phyloP scores from a whole-genome alignment of 1,140 invertebrate species.

The Chironomus tepperi region DNA sequence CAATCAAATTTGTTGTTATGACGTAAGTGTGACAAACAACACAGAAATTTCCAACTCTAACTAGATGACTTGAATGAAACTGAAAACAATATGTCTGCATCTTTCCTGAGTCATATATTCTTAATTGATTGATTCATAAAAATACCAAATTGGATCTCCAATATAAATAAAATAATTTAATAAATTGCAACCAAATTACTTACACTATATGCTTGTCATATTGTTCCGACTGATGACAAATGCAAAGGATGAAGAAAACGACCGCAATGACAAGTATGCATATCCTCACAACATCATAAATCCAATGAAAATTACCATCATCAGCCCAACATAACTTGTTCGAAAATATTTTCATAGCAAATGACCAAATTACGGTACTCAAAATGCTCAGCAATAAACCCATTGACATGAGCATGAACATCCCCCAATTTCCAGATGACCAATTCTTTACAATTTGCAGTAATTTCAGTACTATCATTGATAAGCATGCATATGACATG shows the following conservation, averaged over 20 bases:
- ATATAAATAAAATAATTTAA: neutral
- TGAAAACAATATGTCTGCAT: no score
- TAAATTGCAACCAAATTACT: neutral
- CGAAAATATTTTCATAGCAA: neutral
- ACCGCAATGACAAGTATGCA: neutral
- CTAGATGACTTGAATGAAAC: no score
- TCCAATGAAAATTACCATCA: neutral
- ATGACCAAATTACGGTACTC: neutral
- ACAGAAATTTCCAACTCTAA: no score
- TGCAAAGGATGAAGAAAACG: neutral
- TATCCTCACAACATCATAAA: neutral
- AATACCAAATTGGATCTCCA: neutral
- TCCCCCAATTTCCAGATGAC: constrained; percentile 7
- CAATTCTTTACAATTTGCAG: neutral
- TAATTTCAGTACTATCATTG: neutral
- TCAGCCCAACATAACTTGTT: neutral
- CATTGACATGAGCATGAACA: neutral
- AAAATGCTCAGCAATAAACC: neutral
- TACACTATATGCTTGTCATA: neutral
- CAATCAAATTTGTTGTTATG: no score
- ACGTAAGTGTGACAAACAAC: no score
- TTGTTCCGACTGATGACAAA: neutral
- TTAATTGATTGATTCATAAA: no score
- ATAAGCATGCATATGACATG: neutral
- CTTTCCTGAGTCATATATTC: no score